Percentiles rank a stretch among this genome's conserved stretches.
Conservation (phyloP, 1,140 invertebrate species). For the Arion vulgaris region DNA sequence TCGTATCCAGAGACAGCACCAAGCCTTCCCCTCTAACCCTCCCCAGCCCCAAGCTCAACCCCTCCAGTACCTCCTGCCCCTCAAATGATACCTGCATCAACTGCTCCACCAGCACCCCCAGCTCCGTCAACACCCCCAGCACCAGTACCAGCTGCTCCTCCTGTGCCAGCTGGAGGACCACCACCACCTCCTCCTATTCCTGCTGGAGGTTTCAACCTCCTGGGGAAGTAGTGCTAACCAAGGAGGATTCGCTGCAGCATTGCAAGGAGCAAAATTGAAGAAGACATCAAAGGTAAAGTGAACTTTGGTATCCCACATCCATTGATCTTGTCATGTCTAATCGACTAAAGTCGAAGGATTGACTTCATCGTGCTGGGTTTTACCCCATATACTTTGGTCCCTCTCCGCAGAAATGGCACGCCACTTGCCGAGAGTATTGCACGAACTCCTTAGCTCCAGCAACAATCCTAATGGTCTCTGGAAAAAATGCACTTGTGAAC, state of each 20-base stretch:
- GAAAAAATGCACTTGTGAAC: too few relatives aligned
- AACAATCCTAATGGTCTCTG: too few relatives aligned
- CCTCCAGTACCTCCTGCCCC: constrained; percentile 62
- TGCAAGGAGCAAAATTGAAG: constrained; percentile 53
- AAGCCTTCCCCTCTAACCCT: constrained; percentile 47
- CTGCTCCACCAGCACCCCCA: constrained; percentile 58
- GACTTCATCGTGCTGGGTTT: too few relatives aligned
- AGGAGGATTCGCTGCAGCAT: constrained; percentile 53
- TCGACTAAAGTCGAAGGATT: too few relatives aligned
- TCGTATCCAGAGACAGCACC: constrained; percentile 28
- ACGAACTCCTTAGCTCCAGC: too few relatives aligned
- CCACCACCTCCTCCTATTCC: constrained; percentile 46
- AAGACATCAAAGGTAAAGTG: constrained; percentile 46
- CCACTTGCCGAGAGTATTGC: too few relatives aligned
- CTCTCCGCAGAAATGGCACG: too few relatives aligned
- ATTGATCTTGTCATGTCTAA: not conserved
- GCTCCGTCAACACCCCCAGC: constrained; percentile 43
- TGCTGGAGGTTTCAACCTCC: constrained; percentile 49
- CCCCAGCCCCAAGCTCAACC: constrained; percentile 53
- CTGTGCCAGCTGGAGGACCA: constrained; percentile 38
- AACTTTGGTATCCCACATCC: constrained; percentile 16
- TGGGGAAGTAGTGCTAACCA: constrained; percentile 36
- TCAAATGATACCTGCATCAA: constrained; percentile 61
- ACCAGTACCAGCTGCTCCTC: constrained; percentile 51
- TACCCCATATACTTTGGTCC: too few relatives aligned